Evolutionary conservation across 2,888 invertebrate genomes (phyloP).

Genomic region (Amphiduros pacificus): DNA sequence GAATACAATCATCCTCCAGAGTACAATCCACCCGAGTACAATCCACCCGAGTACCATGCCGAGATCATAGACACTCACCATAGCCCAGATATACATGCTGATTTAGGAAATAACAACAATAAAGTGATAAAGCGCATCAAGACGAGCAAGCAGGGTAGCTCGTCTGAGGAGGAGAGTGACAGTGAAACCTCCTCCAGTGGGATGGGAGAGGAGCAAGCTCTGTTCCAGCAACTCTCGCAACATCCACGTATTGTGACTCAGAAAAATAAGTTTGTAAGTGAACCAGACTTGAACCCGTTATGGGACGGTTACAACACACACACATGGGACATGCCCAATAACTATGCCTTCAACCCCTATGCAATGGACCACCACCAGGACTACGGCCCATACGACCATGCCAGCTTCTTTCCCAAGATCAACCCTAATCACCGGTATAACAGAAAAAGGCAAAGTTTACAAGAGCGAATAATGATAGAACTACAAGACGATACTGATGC

Average conservation of each 20-base stretch:
- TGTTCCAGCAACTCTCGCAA: slow-evolving; percentile 18
- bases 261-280: not conserved
- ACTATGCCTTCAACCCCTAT: slow-evolving; percentile 20
- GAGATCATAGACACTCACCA: not conserved
- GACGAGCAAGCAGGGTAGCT: not conserved
- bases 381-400: slow-evolving; percentile 2
- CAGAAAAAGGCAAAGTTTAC: slow-evolving; percentile 7
- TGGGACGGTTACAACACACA: not conserved
- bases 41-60: not conserved
- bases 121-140: not conserved
- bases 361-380: slow-evolving; percentile 11
- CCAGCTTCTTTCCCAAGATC: slow-evolving; percentile 1
- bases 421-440: slow-evolving; percentile 6
- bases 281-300: not conserved
- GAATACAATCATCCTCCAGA: too few relatives aligned
- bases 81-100: not conserved
- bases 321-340: slow-evolving; percentile 1
- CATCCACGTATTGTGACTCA: slow-evolving; percentile 10
- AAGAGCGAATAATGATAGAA: slow-evolving; percentile 6
- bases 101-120: not conserved
- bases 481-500: slow-evolving; percentile 19
- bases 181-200: slow-evolving; percentile 14
- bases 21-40: not conserved
- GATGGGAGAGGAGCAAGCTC: slow-evolving; percentile 13
- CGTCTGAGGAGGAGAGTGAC: slow-evolving; percentile 4